Conservation (phyloP, 2,113 vertebrate species). For the Manacus vitellinus region DNA sequence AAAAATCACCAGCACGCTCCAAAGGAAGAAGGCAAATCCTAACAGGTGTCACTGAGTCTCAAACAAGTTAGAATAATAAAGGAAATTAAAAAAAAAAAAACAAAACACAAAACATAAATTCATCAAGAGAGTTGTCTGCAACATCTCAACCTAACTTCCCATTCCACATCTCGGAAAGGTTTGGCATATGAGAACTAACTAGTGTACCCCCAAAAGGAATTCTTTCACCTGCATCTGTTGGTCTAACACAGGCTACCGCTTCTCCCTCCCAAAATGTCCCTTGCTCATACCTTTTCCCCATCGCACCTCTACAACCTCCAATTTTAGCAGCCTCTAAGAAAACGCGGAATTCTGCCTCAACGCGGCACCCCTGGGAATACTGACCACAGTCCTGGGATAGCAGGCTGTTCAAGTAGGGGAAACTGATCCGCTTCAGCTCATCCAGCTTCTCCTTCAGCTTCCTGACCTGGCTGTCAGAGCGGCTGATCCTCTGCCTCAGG, state of each 20-base stretch:
- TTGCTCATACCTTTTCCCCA: not conserved
- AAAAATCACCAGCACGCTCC: not conserved
- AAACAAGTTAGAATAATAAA: not conserved
- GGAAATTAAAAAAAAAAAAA: not conserved
- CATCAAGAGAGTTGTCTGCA: not conserved
- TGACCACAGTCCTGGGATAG: slow-evolving; percentile 76
- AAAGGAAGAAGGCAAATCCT: not conserved
- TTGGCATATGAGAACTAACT: not conserved
- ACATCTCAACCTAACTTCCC: not conserved
- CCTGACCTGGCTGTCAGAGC: slow-evolving; percentile 77
- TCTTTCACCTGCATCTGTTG: not conserved
- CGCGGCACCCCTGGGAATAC: slow-evolving; percentile 43
- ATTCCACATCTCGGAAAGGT: not conserved
- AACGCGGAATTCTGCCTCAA: not conserved
- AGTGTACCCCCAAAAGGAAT: fast-evolving
- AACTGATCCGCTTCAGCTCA: slow-evolving; percentile 67
- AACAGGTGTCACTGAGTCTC: not conserved
- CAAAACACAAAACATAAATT: not conserved
- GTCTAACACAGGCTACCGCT: not conserved
- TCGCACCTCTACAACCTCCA: not conserved
- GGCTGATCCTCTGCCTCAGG: slow-evolving; percentile 73
- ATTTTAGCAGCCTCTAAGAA: not conserved
- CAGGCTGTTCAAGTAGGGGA: slow-evolving; percentile 71
- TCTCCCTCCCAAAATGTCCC: not conserved
- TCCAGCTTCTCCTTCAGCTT: slow-evolving; percentile 79